Evolutionary conservation across 2,113 vertebrate species (phyloP), one percentile per base, ranked within the genome.

Genomic region (Phrynocephalus versicolor): DNA sequence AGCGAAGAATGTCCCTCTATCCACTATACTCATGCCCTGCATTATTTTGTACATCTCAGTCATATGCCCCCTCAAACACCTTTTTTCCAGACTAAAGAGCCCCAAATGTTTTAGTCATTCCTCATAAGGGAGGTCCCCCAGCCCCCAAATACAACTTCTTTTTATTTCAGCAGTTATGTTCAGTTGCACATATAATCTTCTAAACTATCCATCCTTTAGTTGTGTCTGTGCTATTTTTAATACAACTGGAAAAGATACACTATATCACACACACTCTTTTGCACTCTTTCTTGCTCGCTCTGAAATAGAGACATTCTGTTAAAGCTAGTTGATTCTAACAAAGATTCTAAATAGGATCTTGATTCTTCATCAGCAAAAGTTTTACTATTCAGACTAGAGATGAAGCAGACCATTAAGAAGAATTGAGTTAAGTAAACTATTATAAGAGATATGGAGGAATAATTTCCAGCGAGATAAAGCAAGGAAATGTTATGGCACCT

Each of bases 381-480:
- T 89, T 60, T 85, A 73, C 60, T 90, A 23, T 90, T 89, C 70
- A 79, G 79, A 57, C 87, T 89, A 74, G 78, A 89, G 93, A 91
- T 92, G 91, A 88, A 95, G 87, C 65, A 74, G 37, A 77, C 88
- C 85, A 23, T 92, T 94, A 92, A 86, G 73, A 64, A 45, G 92
- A 82, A 80, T 87, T 85, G 85, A 87, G 90, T 78, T 91, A 93
- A 91, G 45, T 88, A 90, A 90, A 86, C 83, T 73, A 91, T 92
- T 93, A 91, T 88, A 92, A 88, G 88, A 88, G 87, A 41, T 85
- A 75, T 90, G 93, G 92, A 83, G 60, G 89, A 89, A 88, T 89
- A 84, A 74, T 87, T 88, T 92, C 65, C 81, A 75, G 83, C 92
- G 89, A 88, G 70, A 84, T 69, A 94, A 79, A 82, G 85, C 81